Evolutionary conservation across 2,888 invertebrate species (phyloP), one percentile per base, ranked within the genome.

Genomic region (Cerastis rubricosa): DNA sequence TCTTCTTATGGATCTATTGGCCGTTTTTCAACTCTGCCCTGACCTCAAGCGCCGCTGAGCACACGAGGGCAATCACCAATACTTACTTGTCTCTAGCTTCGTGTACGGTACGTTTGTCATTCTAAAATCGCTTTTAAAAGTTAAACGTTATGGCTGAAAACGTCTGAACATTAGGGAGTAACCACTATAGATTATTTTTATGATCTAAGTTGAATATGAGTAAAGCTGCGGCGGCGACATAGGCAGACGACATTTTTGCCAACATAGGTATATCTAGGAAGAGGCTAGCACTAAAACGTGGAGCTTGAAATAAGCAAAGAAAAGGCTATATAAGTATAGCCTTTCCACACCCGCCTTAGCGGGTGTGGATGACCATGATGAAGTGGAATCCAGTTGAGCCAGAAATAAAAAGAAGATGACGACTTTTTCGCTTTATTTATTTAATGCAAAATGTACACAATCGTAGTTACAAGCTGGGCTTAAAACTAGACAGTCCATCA

Each of bases 1-100:
- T 99, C 74, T 99, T 99, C 94, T 97, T 99, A 66, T 99, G 99
- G 99, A 97, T 99, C 76, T 99, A 98, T 95, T 99, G 99, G 99
- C 99, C 99, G 0, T 99, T 99, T 80, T 99, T 99, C 96, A 99
- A 99, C 96, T 98, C 98, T 5, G 99, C 98, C 0, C 97, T 98
- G 73, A 97, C 98, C 45, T 97, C n/a, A 9, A 17, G 64, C 43
- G 98, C 97, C 70, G 97, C 97, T 85, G 98, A 98, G 87, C 98
- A 98, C 86, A 97, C 98, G 90, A 97, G 99, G 79, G 99, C 99
- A 45, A 97, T 99, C 83, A 97, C 99, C 92, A 99, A 99, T 97
- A 99, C 99, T 1, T 99, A 99, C 92, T 97, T 99, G 81, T 98
- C 99, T 63, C 97, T 99, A 89, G 98, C 98, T 76, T 97, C 99